Percentiles rank a stretch among this genome's conserved stretches.
Evolutionary conservation across 2,797 vertebrate species (phyloP).

Genomic region (Morelia viridis): DNA sequence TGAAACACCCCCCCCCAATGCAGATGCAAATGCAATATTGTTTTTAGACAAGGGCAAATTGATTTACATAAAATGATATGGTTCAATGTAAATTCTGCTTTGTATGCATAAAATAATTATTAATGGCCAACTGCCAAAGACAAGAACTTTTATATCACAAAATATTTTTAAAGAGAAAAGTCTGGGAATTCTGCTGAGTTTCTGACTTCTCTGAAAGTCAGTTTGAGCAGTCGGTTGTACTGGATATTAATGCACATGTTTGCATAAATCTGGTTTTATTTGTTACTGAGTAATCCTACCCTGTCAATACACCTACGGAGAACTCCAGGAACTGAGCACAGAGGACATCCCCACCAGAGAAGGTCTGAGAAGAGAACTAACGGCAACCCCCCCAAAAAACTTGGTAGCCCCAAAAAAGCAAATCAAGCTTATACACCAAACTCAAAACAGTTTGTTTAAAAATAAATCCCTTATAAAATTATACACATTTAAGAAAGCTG

Average conservation of each 20-base stretch:
- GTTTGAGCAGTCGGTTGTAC: background rate
- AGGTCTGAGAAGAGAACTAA: background rate
- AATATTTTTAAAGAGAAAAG: background rate
- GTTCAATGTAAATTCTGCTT: background rate
- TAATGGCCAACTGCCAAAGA: background rate
- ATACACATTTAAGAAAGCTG: background rate
- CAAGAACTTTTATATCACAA: background rate
- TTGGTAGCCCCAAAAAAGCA: background rate
- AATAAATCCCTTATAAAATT: background rate
- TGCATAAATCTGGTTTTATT: background rate
- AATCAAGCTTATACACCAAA: background rate
- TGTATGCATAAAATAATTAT: background rate
- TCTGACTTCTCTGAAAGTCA: background rate
- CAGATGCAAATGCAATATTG: background rate
- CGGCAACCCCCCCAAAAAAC: background rate
- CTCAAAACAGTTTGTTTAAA: background rate
- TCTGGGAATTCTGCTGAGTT: background rate
- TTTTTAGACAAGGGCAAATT: background rate
- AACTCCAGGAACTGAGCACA: too few species aligned
- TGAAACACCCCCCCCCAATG: background rate
- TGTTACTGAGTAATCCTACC: background rate
- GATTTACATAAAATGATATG: background rate
- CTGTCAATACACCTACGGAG: background rate
- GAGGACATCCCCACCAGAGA: background rate
- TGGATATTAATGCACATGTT: background rate